A percentile compares a stretch with the other conserved stretches of the same genome.
Evolutionary conservation across 2,888 invertebrate genomes (phyloP).

Genomic region (Xestia rhomboidea): DNA sequence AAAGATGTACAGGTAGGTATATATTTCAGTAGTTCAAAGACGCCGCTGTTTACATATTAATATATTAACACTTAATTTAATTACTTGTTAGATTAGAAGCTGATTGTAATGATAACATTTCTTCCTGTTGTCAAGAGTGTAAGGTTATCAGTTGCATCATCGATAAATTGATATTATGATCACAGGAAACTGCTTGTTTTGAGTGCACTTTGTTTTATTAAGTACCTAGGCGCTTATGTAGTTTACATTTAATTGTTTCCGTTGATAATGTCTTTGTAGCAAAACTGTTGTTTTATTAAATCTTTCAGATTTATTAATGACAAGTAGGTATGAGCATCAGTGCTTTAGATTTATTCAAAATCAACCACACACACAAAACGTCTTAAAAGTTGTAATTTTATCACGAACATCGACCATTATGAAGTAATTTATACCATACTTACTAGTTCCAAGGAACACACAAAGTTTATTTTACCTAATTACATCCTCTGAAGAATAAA

Average conservation of each 20-base stretch:
- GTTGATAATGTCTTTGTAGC: neutral
- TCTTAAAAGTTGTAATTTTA: neutral
- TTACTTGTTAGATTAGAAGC: slow-evolving; percentile 21
- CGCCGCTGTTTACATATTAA: slow-evolving; percentile 18
- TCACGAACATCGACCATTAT: neutral
- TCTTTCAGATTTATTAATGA: neutral
- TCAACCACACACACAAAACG: neutral
- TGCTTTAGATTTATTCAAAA: neutral
- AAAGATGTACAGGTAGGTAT: neutral
- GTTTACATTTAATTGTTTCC: neutral
- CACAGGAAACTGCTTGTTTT: neutral
- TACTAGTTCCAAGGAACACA: no score
- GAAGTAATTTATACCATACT: neutral
- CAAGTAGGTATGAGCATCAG: neutral
- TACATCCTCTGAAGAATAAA: no score
- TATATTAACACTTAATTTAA: slow-evolving; percentile 23
- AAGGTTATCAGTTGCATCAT: slow-evolving; percentile 41
- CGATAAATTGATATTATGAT: slow-evolving; percentile 21
- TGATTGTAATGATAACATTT: neutral
- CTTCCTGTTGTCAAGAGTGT: slow-evolving; percentile 26
- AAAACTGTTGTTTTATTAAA: neutral
- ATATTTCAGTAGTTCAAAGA: slow-evolving; percentile 7
- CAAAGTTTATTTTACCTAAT: no score
- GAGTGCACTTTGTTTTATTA: slow-evolving; percentile 20
- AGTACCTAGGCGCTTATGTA: neutral